Conservation (phyloP, 2,797 vertebrate genomes). For the Channallabes apus region DNA sequence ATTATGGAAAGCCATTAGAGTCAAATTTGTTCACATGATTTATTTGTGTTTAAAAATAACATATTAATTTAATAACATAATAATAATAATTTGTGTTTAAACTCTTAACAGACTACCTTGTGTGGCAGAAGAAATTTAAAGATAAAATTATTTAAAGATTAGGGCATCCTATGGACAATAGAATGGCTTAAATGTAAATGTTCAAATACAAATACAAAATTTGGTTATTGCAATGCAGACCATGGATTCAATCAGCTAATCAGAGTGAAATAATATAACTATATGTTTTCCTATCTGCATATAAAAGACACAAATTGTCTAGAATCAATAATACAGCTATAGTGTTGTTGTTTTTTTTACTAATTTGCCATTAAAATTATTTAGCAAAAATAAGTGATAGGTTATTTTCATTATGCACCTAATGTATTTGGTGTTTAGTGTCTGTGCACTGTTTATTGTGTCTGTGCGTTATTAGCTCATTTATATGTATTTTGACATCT, state of each 20-base stretch:
- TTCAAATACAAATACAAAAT: background rate
- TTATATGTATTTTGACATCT: background rate
- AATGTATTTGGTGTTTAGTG: background rate
- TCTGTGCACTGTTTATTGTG: constrained; percentile 4
- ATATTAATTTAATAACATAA: too few relatives aligned
- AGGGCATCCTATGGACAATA: background rate
- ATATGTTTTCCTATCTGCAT: too few relatives aligned
- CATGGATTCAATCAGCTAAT: too few relatives aligned
- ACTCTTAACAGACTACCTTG: background rate
- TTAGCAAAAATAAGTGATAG: background rate
- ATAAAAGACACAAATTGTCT: too few relatives aligned
- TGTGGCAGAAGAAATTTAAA: background rate
- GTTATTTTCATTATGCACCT: background rate
- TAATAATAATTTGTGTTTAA: too few relatives aligned
- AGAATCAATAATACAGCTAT: too few relatives aligned
- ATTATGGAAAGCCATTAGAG: too few relatives aligned
- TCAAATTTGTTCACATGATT: too few relatives aligned
- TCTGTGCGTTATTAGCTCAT: background rate
- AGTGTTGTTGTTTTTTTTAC: too few relatives aligned
- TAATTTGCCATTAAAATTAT: background rate
- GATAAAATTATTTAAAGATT: background rate
- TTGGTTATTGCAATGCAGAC: background rate
- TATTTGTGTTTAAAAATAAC: too few relatives aligned
- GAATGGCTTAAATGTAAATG: background rate
- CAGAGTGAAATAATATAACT: too few relatives aligned